These are phyloP conservation scores for Siniperca knerii DNA, from an alignment of 2,113 vertebrate genomes.

Conservation along the genomic window DNA sequence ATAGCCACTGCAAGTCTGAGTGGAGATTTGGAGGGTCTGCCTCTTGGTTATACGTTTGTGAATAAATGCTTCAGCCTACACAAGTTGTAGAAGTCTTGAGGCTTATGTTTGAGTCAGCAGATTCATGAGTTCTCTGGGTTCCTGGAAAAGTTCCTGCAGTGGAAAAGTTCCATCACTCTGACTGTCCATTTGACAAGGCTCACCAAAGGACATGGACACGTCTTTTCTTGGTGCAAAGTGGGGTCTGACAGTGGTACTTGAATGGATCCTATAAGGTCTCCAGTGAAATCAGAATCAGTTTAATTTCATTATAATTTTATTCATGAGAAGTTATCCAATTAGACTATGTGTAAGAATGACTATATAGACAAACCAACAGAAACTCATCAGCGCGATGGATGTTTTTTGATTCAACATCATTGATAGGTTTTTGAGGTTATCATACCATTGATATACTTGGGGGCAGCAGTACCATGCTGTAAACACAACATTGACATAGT, in stretches of 20 bases:
- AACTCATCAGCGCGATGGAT: not conserved
- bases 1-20: not conserved
- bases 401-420: not conserved
- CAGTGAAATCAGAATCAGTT: not conserved
- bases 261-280: not conserved
- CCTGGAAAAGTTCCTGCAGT: not conserved
- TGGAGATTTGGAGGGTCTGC: not conserved
- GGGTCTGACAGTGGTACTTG: not conserved
- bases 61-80: not conserved
- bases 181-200: not conserved
- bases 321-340: not conserved
- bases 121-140: not conserved
- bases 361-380: not conserved
- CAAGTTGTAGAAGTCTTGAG: not conserved
- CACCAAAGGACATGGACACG: not conserved
- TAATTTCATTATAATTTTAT: not conserved
- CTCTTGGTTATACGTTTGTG: slow-evolving; percentile 7
- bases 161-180: not conserved
- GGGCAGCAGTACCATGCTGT: too few species aligned
- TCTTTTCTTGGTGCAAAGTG: not conserved
- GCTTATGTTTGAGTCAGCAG: not conserved
- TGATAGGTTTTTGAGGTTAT: not conserved
- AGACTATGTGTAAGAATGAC: not conserved
- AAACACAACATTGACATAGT: too few species aligned
- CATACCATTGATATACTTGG: not conserved